These are phyloP conservation scores for Itoplectis maculator DNA, from an alignment of 2,888 invertebrate species.

Conservation along the genomic window DNA sequence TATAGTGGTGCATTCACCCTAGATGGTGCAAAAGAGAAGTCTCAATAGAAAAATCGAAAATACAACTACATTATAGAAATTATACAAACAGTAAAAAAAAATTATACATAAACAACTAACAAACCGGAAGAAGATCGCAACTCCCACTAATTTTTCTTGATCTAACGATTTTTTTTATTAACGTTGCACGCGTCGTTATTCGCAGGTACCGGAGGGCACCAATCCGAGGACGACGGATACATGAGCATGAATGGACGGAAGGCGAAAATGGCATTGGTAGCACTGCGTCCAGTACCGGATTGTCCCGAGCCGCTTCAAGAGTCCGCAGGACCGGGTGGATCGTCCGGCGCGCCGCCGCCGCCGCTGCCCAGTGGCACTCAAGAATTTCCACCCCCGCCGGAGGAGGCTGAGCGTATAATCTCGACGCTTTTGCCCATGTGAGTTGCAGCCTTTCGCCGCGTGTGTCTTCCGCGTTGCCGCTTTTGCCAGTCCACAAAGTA, in stretches of 20 bases:
- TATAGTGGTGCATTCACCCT: too few species aligned
- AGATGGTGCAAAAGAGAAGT: too few species aligned
- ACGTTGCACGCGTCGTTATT: too few species aligned
- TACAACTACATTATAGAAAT: too few species aligned
- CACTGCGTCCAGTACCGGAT: constrained; percentile 87
- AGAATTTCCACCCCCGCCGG: constrained; percentile 90
- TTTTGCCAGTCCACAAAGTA: constrained; percentile 9
- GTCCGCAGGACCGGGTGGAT: constrained; percentile 84
- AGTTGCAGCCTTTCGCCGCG: constrained; percentile 74
- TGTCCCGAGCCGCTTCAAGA: constrained; percentile 85
- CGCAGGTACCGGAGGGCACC: constrained; percentile 87
- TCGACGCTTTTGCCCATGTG: constrained; percentile 91
- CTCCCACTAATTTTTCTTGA: too few species aligned
- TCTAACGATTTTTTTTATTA: too few species aligned
- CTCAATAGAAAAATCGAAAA: too few species aligned
- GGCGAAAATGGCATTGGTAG: constrained; percentile 89
- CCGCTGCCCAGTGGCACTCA: constrained; percentile 73
- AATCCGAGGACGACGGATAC: constrained; percentile 96
- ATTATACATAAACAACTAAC: too few species aligned
- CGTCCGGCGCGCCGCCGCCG: constrained; percentile 51
- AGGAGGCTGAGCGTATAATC: constrained; percentile 91
- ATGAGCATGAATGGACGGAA: constrained; percentile 96
- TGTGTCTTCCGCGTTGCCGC: constrained; percentile 33
- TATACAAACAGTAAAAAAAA: too few species aligned
- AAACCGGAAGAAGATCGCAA: too few species aligned